These are phyloP conservation scores for Aulostomus chinensis DNA, from an alignment of 2,797 vertebrate species.

Conservation along the genomic window DNA sequence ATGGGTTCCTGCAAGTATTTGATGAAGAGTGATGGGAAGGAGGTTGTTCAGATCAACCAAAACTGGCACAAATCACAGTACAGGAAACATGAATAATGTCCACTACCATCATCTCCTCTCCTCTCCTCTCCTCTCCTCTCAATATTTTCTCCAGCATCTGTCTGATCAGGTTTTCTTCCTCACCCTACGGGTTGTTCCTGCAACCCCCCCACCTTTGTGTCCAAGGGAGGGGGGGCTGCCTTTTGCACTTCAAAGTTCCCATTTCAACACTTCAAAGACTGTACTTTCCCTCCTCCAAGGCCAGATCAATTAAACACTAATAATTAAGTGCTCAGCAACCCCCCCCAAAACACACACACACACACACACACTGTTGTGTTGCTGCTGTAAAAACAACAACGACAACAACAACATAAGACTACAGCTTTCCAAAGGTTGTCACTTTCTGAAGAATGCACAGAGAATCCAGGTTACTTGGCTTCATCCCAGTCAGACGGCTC, in stretches of 20 bases:
- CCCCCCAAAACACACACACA: too few species aligned
- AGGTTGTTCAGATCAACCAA: too few species aligned
- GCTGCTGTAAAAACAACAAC: too few species aligned
- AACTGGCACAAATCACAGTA: too few species aligned
- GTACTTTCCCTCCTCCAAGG: slow-evolving; percentile 35
- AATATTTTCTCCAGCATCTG: slow-evolving; percentile 37
- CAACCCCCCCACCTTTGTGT: slow-evolving; percentile 49
- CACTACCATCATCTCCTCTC: not conserved
- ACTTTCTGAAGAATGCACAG: not conserved
- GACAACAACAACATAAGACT: too few species aligned
- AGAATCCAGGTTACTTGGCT: not conserved
- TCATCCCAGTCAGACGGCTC: not conserved
- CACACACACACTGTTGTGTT: too few species aligned
- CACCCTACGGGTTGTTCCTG: slow-evolving; percentile 39
- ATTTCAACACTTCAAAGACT: slow-evolving; percentile 63
- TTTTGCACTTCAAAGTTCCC: slow-evolving; percentile 64
- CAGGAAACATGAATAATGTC: not conserved
- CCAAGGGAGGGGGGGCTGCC: slow-evolving; percentile 34
- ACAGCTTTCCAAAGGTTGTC: not conserved
- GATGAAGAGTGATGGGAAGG: too few species aligned
- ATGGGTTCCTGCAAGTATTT: too few species aligned
- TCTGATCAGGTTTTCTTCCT: slow-evolving; percentile 47
- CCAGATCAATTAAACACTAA: slow-evolving; percentile 51
- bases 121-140: slow-evolving; percentile 2
- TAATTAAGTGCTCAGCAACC: slow-evolving; percentile 42